Evolutionary conservation across 2,113 vertebrate genomes (phyloP).

Genomic region (Alectura lathami): DNA sequence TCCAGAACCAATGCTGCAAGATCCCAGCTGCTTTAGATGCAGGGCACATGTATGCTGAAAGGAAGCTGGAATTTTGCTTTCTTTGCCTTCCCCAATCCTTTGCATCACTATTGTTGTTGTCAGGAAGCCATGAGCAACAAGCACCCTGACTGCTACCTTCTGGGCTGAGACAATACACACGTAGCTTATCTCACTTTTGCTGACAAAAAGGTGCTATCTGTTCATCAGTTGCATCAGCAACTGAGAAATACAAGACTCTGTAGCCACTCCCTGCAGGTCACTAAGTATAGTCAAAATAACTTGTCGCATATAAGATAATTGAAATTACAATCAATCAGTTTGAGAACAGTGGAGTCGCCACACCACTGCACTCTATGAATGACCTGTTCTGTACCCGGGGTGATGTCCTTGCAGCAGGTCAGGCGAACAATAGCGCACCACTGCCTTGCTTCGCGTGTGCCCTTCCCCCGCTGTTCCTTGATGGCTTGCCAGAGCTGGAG

Average conservation of each 20-base stretch:
- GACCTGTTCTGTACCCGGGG: background rate
- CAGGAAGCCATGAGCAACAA: background rate
- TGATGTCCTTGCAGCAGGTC: conserved; percentile 21
- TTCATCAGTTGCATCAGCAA: background rate
- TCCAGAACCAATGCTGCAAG: background rate
- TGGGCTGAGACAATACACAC: background rate
- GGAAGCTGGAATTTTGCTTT: background rate
- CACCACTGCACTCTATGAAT: conserved; percentile 36
- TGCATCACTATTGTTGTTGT: background rate
- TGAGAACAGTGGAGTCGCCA: conserved; percentile 43
- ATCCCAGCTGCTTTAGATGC: background rate
- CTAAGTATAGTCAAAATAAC: background rate
- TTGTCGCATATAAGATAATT: background rate
- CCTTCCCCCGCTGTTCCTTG: background rate
- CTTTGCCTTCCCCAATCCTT: background rate
- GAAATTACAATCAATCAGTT: conserved; percentile 25
- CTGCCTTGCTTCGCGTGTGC: background rate
- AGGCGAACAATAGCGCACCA: conserved; percentile 19
- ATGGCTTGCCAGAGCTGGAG: conserved; percentile 30
- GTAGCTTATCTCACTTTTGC: background rate
- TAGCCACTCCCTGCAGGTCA: background rate
- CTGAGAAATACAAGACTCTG: background rate
- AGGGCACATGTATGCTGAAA: background rate
- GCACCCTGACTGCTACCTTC: background rate
- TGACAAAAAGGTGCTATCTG: background rate